Base-by-base conservation (phyloP, 2,113 vertebrate genomes). In the Otolemur garnettii region DNA sequence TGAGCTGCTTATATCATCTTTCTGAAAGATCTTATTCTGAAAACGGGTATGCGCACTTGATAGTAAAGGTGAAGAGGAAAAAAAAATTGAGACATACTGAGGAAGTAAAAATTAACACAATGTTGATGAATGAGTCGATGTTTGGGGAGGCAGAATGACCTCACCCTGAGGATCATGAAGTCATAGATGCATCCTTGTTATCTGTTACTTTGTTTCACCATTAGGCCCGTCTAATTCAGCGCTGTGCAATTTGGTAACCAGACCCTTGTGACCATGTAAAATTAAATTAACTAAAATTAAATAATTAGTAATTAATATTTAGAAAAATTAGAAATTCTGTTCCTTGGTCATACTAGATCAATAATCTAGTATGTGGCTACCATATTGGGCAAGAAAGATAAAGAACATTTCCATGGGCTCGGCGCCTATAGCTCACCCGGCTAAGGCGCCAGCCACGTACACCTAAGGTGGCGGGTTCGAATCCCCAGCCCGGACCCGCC, bases 201-300 rank as follows among this genome's bases (percentile, higher is more conserved):
- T 28, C 30, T 50, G 12, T 80, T 30, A 64, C 28, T 89, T 17
- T 60, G n/a, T 90, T 42, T 90, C 68, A 69, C 71, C 26, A 87
- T 26, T 71, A 79, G 68, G 50, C 35, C 45, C 42, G 33, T 68
- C 14, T 10, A 26, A 42, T 60, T 60, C 28, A 10, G 13, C 12
- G 11, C 19, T 57, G 79, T 74, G 30, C 69, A 60, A 53, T 64
- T 60, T 78, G 55, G 55, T 80, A 71, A 82, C 81, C 21, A 80
- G n/a, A 19, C 26, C 87, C 59, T 7, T 62, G 21, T 91, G 19
- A 96, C 28, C 50, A 57, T 17, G 18, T 79, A 79, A 55, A 79
- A 55, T 30, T 21, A 53, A 90, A 69, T 87, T 90, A 93, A 78
- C 57, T 88, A 83, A 94, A 80, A 90, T 69, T 7, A 72, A 72